A percentile compares a stretch with the other conserved stretches of the same genome.
Conservation (phyloP, 2,113 vertebrate genomes). For the Prionailurus viverrinus region DNA sequence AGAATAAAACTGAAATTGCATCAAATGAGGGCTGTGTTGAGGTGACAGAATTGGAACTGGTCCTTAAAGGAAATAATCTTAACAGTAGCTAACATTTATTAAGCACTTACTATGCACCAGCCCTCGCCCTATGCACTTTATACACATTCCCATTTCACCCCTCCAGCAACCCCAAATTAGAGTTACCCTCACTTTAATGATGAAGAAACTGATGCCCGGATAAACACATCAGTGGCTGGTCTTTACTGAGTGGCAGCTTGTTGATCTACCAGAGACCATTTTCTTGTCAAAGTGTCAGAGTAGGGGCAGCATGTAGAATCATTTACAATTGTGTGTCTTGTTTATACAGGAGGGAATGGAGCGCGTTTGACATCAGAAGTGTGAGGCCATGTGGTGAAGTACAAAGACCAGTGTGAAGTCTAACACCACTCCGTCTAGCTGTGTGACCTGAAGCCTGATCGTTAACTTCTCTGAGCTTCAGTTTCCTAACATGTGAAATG, state of each 20-base stretch:
- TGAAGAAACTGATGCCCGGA: neutral
- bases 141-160: neutral
- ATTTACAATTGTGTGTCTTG: neutral
- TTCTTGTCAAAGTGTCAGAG: conserved; percentile 23
- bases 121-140: neutral
- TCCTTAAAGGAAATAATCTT: neutral
- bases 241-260: neutral
- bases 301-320: neutral
- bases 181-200: neutral
- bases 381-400: neutral
- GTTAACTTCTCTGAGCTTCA: conserved; percentile 38
- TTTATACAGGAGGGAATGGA: neutral
- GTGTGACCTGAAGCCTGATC: neutral
- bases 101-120: neutral
- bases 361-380: neutral
- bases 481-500: neutral
- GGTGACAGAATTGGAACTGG: neutral
- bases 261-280: neutral
- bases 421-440: neutral
- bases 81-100: neutral
- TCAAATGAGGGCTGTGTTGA: neutral
- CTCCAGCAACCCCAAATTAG: neutral
- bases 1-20: neutral
- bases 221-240: neutral
- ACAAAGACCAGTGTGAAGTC: conserved; percentile 17